Percentiles rank a stretch among this genome's conserved stretches.
phyloP scores from a whole-genome alignment of 1,140 invertebrate species.

The Steinernema khuongi region DNA sequence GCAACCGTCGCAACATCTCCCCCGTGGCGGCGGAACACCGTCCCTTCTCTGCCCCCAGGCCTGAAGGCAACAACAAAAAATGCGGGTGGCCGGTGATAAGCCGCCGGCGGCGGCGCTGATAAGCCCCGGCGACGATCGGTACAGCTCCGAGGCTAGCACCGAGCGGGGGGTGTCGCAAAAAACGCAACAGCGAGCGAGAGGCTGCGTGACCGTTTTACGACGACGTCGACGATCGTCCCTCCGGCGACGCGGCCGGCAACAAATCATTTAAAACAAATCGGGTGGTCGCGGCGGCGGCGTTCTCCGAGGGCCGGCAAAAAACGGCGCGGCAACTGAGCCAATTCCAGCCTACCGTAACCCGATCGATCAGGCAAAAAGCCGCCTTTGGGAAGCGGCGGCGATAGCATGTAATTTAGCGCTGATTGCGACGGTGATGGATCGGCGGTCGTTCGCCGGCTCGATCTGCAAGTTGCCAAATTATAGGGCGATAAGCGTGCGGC shows the following conservation, averaged over 20 bases:
- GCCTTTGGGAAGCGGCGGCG: not conserved
- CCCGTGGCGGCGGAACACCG: no score
- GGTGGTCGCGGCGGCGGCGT: not conserved
- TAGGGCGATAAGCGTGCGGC: no score
- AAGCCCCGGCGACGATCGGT: not conserved
- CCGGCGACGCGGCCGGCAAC: not conserved
- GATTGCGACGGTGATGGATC: not conserved
- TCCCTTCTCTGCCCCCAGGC: no score
- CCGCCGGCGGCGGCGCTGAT: not conserved
- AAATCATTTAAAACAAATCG: constrained; percentile 15
- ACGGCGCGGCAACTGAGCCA: not conserved
- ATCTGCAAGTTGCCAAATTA: no score
- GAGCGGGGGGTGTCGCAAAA: no score
- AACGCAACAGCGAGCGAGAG: not conserved
- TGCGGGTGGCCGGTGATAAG: not conserved
- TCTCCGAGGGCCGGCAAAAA: constrained; percentile 12
- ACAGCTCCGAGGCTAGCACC: not conserved
- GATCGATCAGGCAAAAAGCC: not conserved
- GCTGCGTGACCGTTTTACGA: constrained; percentile 5
- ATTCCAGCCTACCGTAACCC: not conserved
- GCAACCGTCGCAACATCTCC: no score
- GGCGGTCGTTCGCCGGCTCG: not conserved
- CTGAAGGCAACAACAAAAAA: constrained; percentile 12
- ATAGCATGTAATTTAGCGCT: not conserved
- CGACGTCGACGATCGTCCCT: not conserved